Conservation (phyloP, 2,113 vertebrate genomes). For the Datnioides undecimradiatus region DNA sequence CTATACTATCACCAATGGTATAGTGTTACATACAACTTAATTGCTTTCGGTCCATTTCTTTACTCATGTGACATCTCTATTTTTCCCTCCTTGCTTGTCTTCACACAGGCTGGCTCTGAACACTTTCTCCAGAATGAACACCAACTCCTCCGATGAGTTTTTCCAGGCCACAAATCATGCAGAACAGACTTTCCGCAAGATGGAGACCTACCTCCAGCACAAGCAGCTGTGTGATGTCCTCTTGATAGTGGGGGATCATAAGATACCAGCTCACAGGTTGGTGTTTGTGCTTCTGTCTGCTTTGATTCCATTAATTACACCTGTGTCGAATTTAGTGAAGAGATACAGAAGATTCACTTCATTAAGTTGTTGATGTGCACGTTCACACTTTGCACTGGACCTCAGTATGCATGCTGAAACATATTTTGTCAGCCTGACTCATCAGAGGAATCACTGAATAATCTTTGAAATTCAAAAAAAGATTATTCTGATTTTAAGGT, state of each 20-base stretch:
- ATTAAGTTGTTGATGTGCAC: conserved; percentile 33
- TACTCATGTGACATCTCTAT: not conserved
- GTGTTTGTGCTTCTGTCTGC: conserved; percentile 49
- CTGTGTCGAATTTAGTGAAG: conserved; percentile 24
- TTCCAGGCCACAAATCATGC: conserved; percentile 93
- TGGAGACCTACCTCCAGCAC: conserved; percentile 96
- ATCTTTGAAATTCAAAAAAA: conserved; percentile 44
- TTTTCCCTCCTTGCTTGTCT: conserved; percentile 30
- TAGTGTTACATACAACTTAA: not conserved
- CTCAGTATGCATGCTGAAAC: not conserved
- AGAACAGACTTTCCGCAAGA: conserved; percentile 94
- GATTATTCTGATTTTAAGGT: conserved; percentile 13
- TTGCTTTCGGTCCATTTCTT: not conserved
- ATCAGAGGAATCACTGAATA: conserved; percentile 13
- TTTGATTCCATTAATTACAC: conserved; percentile 61
- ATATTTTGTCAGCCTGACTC: conserved; percentile 3
- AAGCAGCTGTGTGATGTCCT: conserved; percentile 97
- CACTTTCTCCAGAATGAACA: conserved; percentile 87
- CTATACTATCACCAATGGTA: too few relatives aligned
- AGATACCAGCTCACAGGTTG: conserved; percentile 96
- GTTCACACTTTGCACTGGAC: conserved; percentile 19
- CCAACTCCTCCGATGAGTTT: conserved; percentile 88
- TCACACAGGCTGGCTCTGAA: conserved; percentile 84
- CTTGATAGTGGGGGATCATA: conserved; percentile 92
- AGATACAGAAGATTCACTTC: conserved; percentile 39